A percentile compares a stretch with the other conserved stretches of the same genome.
Conservation (phyloP, 2,113 vertebrate genomes). For the Phyllopteryx taeniolatus region DNA sequence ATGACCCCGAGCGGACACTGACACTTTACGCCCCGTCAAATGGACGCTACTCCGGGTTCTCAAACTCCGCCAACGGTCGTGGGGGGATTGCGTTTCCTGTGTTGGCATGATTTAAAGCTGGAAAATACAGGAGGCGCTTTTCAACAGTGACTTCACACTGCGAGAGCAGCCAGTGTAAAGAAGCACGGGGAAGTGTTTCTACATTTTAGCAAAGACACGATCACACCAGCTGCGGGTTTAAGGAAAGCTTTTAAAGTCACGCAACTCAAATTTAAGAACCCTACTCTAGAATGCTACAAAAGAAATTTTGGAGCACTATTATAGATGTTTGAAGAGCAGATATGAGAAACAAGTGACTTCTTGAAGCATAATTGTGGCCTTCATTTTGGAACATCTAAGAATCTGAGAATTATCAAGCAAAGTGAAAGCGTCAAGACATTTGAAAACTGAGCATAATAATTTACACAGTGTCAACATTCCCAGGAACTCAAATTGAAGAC, state of each 20-base stretch:
- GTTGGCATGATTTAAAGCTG: conserved; percentile 47
- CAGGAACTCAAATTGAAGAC: background rate
- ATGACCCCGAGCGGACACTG: background rate
- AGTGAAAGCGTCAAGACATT: background rate
- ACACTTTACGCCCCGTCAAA: background rate
- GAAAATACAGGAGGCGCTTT: conserved; percentile 18
- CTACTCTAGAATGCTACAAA: too few species aligned
- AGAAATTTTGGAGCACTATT: too few species aligned
- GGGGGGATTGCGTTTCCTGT: conserved; percentile 64
- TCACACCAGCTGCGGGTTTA: background rate
- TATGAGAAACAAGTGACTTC: too few species aligned
- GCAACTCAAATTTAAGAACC: background rate
- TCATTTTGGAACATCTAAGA: background rate
- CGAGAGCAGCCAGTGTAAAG: background rate
- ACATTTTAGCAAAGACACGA: background rate
- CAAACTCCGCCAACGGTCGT: conserved; percentile 31
- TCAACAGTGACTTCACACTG: background rate
- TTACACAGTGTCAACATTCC: background rate
- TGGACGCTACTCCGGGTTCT: background rate
- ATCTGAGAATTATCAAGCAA: background rate
- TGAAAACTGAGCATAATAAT: background rate
- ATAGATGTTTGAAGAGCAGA: too few species aligned
- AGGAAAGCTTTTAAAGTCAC: background rate
- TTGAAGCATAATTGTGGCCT: background rate
- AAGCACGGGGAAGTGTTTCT: background rate